Evolutionary conservation across 1,140 invertebrate species (phyloP).

Genomic region (Sitophilus oryzae): DNA sequence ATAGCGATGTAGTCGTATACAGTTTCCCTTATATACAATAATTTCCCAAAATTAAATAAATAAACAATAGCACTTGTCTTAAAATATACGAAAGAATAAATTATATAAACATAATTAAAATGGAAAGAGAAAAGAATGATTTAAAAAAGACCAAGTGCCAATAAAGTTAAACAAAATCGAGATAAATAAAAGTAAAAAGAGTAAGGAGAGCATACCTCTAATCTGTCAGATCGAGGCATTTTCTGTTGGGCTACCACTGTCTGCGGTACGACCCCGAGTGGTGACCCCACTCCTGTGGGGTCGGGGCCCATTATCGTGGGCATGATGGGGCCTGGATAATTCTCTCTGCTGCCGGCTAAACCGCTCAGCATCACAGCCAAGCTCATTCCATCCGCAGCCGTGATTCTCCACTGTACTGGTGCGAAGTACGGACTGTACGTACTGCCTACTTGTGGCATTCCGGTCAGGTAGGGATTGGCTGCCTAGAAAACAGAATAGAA

Average conservation of each 20-base stretch:
- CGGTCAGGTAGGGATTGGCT: slow-evolving; percentile 82
- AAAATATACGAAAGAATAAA: background rate
- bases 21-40: background rate
- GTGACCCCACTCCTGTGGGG: slow-evolving; percentile 60
- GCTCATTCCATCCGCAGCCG: too few species aligned
- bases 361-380: too few species aligned
- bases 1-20: slow-evolving; percentile 6
- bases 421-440: slow-evolving; percentile 85
- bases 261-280: slow-evolving; percentile 73
- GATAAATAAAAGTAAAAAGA: slow-evolving; percentile 10
- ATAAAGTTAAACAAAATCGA: slow-evolving; percentile 12
- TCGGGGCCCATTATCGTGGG: slow-evolving; percentile 77
- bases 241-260: slow-evolving; percentile 84
- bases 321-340: slow-evolving; percentile 83
- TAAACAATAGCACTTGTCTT: background rate
- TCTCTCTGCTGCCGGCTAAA: too few species aligned
- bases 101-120: background rate
- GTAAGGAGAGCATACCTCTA: slow-evolving; percentile 71
- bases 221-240: slow-evolving; percentile 87
- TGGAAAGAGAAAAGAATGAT: background rate
- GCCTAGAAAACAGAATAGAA: too few species aligned
- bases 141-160: background rate
- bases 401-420: too few species aligned
- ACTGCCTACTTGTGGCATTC: slow-evolving; percentile 75
- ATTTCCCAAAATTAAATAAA: background rate